Percentiles rank a stretch among this genome's conserved stretches.
These are phyloP conservation scores for Eolophus roseicapilla DNA, from an alignment of 2,113 vertebrate species.

Conservation along the genomic window DNA sequence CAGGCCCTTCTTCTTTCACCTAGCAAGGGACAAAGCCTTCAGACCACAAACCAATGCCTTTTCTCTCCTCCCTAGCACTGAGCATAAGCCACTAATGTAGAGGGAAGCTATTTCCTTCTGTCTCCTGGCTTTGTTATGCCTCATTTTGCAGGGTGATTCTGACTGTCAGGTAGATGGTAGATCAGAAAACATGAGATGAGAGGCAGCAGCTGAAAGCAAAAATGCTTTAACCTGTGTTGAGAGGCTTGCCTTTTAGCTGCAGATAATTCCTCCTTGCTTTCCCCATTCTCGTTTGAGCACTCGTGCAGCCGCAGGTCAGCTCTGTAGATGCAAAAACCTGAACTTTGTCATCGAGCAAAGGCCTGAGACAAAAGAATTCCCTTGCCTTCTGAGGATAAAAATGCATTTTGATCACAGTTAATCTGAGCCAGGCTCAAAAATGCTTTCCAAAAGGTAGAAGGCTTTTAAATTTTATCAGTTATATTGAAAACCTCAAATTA, in stretches of 20 bases:
- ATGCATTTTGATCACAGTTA: background rate
- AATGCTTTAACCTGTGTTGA: background rate
- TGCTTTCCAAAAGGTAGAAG: background rate
- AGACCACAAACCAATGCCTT: fast-evolving
- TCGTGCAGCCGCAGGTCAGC: conserved; percentile 24
- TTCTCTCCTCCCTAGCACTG: background rate
- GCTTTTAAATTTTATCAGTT: background rate
- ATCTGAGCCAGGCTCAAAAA: background rate
- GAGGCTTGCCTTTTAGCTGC: conserved; percentile 5
- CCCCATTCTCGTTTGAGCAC: background rate
- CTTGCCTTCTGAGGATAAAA: background rate
- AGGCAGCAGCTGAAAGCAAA: conserved; percentile 31
- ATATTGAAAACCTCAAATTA: background rate
- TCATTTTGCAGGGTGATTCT: background rate
- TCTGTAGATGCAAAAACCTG: background rate
- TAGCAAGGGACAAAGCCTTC: background rate
- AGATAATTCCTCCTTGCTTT: conserved; percentile 12
- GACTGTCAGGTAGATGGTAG: background rate
- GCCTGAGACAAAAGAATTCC: background rate
- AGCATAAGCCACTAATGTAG: background rate
- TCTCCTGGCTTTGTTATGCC: background rate
- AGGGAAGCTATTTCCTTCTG: background rate
- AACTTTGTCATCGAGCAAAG: background rate
- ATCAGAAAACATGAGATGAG: conserved; percentile 6
- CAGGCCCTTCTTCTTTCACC: background rate